phyloP scores from a whole-genome alignment of 2,113 vertebrate species.

The Periophthalmus modestus region DNA sequence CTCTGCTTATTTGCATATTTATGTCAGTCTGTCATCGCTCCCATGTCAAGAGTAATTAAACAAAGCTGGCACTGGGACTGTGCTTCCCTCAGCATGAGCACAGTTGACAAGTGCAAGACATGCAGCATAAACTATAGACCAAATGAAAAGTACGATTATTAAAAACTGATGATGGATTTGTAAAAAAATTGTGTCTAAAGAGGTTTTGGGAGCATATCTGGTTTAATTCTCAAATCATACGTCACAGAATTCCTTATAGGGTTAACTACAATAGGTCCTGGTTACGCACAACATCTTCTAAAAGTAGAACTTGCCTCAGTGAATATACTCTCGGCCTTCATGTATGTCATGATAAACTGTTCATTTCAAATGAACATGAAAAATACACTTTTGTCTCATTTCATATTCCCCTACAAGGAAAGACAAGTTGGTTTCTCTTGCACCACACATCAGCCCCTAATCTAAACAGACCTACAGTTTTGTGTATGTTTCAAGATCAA shows the following conservation, averaged over 20 bases:
- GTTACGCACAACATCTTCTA: not conserved
- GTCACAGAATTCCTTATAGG: not conserved
- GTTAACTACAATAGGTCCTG: not conserved
- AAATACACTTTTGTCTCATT: not conserved
- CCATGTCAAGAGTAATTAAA: constrained; percentile 1
- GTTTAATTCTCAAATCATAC: not conserved
- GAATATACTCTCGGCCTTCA: not conserved
- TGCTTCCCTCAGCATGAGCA: not conserved
- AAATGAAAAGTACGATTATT: not conserved
- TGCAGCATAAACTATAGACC: not conserved
- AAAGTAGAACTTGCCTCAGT: not conserved
- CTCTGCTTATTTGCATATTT: constrained; percentile 29
- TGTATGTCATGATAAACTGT: not conserved
- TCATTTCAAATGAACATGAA: not conserved
- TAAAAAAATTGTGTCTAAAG: not conserved
- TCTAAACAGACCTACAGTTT: too few relatives aligned
- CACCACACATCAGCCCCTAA: not conserved
- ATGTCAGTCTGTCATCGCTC: constrained; percentile 13
- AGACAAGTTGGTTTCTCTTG: not conserved
- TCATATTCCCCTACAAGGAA: not conserved
- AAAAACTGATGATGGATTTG: constrained; percentile 4
- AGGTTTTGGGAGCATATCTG: not conserved
- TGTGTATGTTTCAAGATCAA: too few relatives aligned
- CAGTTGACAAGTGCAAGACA: not conserved
- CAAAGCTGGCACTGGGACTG: not conserved